Evolutionary conservation across 2,888 invertebrate species (phyloP).

Genomic region (Dascillus cervinus): DNA sequence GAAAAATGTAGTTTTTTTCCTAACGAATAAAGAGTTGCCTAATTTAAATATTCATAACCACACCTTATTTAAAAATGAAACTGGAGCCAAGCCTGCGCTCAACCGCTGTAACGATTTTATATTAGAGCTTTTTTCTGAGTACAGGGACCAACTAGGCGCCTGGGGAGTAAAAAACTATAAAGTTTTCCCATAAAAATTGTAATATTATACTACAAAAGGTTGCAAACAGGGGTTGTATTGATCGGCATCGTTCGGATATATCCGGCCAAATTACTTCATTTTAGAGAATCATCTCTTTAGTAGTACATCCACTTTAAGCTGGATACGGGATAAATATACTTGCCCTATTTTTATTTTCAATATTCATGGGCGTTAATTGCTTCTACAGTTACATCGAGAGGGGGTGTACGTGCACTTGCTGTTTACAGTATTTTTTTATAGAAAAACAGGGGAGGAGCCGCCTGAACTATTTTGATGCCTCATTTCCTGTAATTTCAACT

Average conservation of each 20-base stretch:
- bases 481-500: too few species aligned
- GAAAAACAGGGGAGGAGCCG: too few species aligned
- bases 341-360: conserved; percentile 3
- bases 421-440: too few species aligned
- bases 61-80: conserved; percentile 14
- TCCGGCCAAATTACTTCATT: too few species aligned
- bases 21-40: too few species aligned
- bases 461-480: too few species aligned
- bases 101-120: conserved; percentile 27
- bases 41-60: conserved; percentile 17
- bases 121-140: conserved; percentile 20
- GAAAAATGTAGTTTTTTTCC: too few species aligned
- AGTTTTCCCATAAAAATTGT: conserved; percentile 34
- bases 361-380: too few species aligned
- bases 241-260: conserved; percentile 20
- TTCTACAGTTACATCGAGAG: too few species aligned
- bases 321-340: conserved; percentile 4
- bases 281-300: too few species aligned
- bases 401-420: too few species aligned
- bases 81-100: conserved; percentile 15
- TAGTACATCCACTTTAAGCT: conserved; percentile 18
- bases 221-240: conserved; percentile 19
- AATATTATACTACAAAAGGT: conserved; percentile 25
- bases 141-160: conserved; percentile 14
- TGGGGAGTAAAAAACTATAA: conserved; percentile 31